Evolutionary conservation across 2,888 invertebrate genomes (phyloP).

Genomic region (Callinectes sapidus): DNA sequence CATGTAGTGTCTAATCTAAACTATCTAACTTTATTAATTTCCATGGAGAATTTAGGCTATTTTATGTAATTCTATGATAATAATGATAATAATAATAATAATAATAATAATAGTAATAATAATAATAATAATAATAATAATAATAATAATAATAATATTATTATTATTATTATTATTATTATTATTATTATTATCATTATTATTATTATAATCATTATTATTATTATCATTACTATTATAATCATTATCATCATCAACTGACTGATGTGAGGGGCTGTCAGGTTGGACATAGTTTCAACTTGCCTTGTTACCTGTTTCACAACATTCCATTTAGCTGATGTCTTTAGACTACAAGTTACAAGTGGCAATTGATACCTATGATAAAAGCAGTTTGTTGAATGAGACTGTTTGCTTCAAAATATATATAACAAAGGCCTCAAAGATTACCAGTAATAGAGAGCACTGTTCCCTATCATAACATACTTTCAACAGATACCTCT

Average conservation of each 20-base stretch:
- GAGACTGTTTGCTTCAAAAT: neutral
- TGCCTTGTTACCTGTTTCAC: no score
- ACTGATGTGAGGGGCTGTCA: no score
- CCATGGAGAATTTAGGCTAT: neutral
- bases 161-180: neutral
- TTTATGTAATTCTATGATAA: no score
- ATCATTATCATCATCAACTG: neutral
- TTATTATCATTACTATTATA: neutral
- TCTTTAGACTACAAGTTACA: neutral
- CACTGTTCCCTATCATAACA: neutral
- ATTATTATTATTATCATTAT: constrained; percentile 13
- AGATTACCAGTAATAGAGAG: neutral
- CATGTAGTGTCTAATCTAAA: neutral
- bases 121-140: neutral
- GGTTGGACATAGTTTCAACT: no score
- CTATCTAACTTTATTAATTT: neutral
- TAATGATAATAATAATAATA: neutral
- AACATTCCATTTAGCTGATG: neutral
- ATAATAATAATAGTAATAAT: neutral
- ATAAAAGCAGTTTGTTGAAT: neutral
- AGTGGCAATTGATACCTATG: neutral
- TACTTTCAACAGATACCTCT: neutral
- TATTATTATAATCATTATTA: neutral
- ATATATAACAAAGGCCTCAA: neutral
- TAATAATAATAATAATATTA: neutral